Base-by-base conservation (phyloP, 2,797 vertebrate genomes). In the Halcyon chelicuti region DNA sequence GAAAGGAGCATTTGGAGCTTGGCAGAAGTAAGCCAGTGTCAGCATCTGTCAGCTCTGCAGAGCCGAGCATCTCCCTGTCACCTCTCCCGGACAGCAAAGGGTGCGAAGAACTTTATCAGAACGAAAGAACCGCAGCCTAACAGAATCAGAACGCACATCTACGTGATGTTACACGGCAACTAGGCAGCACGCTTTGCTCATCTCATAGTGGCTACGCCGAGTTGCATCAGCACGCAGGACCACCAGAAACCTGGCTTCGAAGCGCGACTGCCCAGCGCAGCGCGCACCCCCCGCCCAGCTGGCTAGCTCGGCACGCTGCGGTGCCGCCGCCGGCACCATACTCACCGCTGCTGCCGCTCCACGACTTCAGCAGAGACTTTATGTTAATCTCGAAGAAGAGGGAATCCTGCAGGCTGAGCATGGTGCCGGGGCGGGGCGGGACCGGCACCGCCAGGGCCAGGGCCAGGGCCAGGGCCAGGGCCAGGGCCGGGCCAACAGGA, bases 371-470 rank as follows among this genome's bases (percentile, higher is more conserved):
- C 97, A 99, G 98, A 91, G 99, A 99, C 98, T 99, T 99, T 97
- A 99, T 99, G 98, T 98, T 99, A 97, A 99, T 99, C 98, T 99
- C 99, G 98, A 99, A 99, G 98, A 99, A 99, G 96, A 99, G 98
- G 7, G 99, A 99, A 97, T 99, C 99, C 98, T 99, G 99, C 94
- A 99, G 98, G 97, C 99, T 99, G 98, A 99, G 98, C 99, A 99
- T 99, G 97, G 96, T 97, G 98, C 81, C 92, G 49, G 49, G 23
- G 47, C 47, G 26, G 49, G 49, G 49, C 26, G 25, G 19, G 28
- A 20, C n/a, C 44, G 21, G 57, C 67, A 49, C 66, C 77, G 10
- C 9, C 37, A 37, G 37, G 9, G 37, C 37, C 37, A 37, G 37
- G 35, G 35, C 37, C 37, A 37, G 37, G 9, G 9, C 37, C 37